These are phyloP conservation scores for Charina bottae DNA, from an alignment of 2,113 vertebrate genomes.

Conservation along the genomic window DNA sequence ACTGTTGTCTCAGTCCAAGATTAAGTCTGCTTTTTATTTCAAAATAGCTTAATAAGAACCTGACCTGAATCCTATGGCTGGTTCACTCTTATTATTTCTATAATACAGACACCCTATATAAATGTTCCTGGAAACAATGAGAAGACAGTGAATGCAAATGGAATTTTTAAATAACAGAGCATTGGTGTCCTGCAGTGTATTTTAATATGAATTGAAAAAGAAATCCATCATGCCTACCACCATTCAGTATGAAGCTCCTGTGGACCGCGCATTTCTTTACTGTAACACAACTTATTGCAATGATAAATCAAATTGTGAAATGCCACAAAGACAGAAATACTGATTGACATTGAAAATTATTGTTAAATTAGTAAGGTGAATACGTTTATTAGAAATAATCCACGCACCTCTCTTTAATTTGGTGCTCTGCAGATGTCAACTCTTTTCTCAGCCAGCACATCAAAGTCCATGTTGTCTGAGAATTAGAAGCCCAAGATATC, in stretches of 20 bases:
- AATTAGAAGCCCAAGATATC: not conserved
- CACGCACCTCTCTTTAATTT: slow-evolving; percentile 33
- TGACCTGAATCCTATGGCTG: not conserved
- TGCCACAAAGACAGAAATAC: slow-evolving; percentile 43
- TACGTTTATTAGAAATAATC: slow-evolving; percentile 41
- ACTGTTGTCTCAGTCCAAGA: not conserved
- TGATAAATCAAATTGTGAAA: slow-evolving; percentile 58
- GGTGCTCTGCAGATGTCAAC: not conserved
- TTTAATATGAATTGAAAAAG: slow-evolving; percentile 21
- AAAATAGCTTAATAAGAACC: not conserved
- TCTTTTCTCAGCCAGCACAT: not conserved
- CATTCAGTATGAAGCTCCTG: slow-evolving; percentile 24
- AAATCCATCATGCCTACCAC: slow-evolving; percentile 25
- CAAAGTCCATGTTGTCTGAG: not conserved
- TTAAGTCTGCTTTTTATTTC: not conserved
- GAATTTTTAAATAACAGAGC: not conserved
- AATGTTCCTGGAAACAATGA: not conserved
- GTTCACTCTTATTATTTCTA: not conserved
- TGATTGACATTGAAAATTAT: slow-evolving; percentile 45
- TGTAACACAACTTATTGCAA: slow-evolving; percentile 30
- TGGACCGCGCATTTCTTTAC: not conserved
- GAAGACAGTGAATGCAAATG: not conserved
- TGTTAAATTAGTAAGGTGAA: slow-evolving; percentile 44
- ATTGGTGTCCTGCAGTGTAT: not conserved
- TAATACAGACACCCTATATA: not conserved